Base-by-base conservation (phyloP, 2,888 invertebrate species). In the Rhagonycha fulva region DNA sequence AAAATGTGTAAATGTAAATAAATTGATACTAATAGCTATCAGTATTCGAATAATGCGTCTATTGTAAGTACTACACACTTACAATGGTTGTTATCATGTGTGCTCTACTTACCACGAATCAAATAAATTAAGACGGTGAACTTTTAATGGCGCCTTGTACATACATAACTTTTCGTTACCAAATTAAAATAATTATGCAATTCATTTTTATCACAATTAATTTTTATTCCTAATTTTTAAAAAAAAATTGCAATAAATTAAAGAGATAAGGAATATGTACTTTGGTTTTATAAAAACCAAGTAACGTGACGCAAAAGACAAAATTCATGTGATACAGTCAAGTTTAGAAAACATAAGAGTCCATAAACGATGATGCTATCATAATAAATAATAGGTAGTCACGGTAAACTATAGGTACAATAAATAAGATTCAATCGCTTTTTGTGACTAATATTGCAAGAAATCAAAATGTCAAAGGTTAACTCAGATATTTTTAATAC, bases 401-500 rank as follows among this genome's bases (percentile, higher is more conserved):
- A 74, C 70, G 62, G 77, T 75, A 77, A 66, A 74, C 74, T 72
- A 77, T 75, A 77, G 75, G 63, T 75, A 74, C 47, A 47, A 47
- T 47, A 74, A 77, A 77, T 77, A 75, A 77, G 77, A 69, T 68
- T 69, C 76, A 74, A 76, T 76, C 70, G 76, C 73, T 71, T 68
- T 76, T 74, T 76, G 71, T 77, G 72, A 74, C 47, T 47, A 47
- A 47, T 78, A 78, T 73, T 76, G 69, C 76, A 72, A 77, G 75
- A 80, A 79, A 78, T 79, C 77, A 75, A 76, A 79, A 77, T 78
- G 77, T 72, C 71, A 72, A 19, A 26, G 74, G 69, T 63, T 74
- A 76, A 76, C 77, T 75, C 67, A 74, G 77, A 77, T 78, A 71
- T 76, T 80, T 78, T 80, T 78, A 77, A 78, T 76, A 75, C 74